Evolutionary conservation across 1,140 invertebrate genomes (phyloP), one percentile per base, ranked within the genome.

Genomic region (Trypoxylus dichotomus): DNA sequence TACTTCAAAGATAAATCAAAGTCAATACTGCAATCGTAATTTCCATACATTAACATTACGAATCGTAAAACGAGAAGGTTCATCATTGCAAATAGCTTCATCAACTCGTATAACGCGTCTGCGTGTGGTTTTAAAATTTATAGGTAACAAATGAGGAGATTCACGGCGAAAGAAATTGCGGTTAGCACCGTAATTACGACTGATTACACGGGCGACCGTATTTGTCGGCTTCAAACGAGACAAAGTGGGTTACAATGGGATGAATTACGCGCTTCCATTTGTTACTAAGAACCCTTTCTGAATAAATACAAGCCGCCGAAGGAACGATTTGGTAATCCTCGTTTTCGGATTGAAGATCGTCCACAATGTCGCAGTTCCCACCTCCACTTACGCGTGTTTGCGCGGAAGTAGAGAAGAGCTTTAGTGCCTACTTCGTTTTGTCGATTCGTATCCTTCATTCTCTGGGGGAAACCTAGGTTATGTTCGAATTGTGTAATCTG

Each of bases 161-260:
- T n/a, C 47, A 13, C 47, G 13, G 47, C 47, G 19, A 54, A 54
- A 54, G 47, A 54, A 54, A 54, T 54, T 54, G 47, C 47, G 47
- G 47, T 54, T 54, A 54, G 47, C 47, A 54, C 47, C 47, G 47
- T 54, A 54, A 54, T 54, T 54, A 54, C 47, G 47, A 54, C 47
- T 54, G 47, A 54, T 54, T 54, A 54, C 47, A 54, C 47, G 19
- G 47, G 47, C 47, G 47, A 54, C 47, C 47, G 47, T 54, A 54
- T 54, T 54, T 54, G 47, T 54, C 47, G 47, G 47, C 47, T 54
- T 54, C 47, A 54, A 54, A 54, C 47, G 47, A 54, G 47, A 54
- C 47, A 54, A 54, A 54, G 47, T 54, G 47, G 47, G 47, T 19
- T 54, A 54, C 47, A 54, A 54, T 54, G 19, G 47, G 47, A 54